Evolutionary conservation across 2,888 invertebrate species (phyloP), one percentile per base, ranked within the genome.

Genomic region (Gastrophysa polygoni): DNA sequence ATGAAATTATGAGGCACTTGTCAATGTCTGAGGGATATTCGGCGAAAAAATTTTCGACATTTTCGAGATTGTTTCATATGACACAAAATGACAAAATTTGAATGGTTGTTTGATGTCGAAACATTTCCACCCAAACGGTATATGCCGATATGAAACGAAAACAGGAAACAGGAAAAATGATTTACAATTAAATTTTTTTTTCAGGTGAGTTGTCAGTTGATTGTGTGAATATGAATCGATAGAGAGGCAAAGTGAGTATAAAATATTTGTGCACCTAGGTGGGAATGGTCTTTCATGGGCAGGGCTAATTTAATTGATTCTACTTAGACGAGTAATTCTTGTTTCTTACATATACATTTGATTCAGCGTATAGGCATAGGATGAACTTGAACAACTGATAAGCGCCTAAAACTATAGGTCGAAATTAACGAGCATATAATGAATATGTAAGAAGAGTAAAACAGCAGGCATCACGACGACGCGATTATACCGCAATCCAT

Each of bases 151-250:
- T 24, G 24, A 24, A 7, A 24, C 7, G 24, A 24, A 24, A 24
- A 5, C n/a, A n/a, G n/a, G n/a, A n/a, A n/a, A n/a, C n/a, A n/a
- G n/a, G n/a, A n/a, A n/a, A n/a, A n/a, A n/a, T n/a, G n/a, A n/a
- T n/a, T n/a, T n/a, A n/a, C n/a, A n/a, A n/a, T n/a, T n/a, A n/a
- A n/a, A 0, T 24, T 54, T 44, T 24, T 54, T 24, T 44, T 54
- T 24, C 54, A 43, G 54, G 54, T 54, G 54, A 54, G 54, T 54
- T 43, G 24, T 8, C 10, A 18, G 46, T 10, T 4, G n/a, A 21
- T 54, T 2, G 14, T n/a, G 10, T 18, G 21, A 7, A 5, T 8
- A 21, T 10, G 21, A 2, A 1, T 43, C 1, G 6, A 16, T 7
- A 24, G 5, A 1, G 21, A 11, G 21, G 8, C 21, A 10, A 54